Evolutionary conservation across 1,140 invertebrate genomes (phyloP), one percentile per base, ranked within the genome.

Genomic region (Caerostris darwini): DNA sequence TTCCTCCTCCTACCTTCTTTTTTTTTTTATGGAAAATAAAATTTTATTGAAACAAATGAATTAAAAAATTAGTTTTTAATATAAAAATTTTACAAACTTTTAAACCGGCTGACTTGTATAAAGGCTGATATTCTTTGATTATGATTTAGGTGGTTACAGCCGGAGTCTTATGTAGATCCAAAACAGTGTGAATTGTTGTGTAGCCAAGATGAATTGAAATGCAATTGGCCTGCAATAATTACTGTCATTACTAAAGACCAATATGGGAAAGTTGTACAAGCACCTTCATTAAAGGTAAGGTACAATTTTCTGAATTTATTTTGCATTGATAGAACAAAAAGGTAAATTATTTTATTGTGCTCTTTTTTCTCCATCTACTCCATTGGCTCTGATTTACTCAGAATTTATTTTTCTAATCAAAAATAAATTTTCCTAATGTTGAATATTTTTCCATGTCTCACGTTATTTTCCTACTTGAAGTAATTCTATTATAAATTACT

Each of bases 131-230:
- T 17, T 64, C 61, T 64, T 64, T 7, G 61, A 54, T 64, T 34
- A 2, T 56, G n/a, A 17, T 94, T 17, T 1, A 97, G 98, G 96
- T 99, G 99, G 99, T 96, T 99, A 64, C 98, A 99, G 95, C 98
- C 98, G 1, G 98, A 99, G 95, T 98, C 98, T 10, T 98, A 98
- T 92, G 97, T 99, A 3, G 99, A 99, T 96, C 98, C 98, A 3
- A 96, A 97, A 92, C 97, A 97, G 95, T 99, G 98, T 96, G 97
- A 98, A 96, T 97, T 99, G 64, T 96, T 98, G 89, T 97, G 97
- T 95, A 97, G 97, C 5, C 96, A 97, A 82, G 97, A 98, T 64
- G 97, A 97, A 53, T 95, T 99, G 94, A 97, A 97, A 88, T 98
- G 98, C 94, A 98, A 98, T 67, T 98, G 97, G 97, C 98, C 98